Evolutionary conservation across 2,113 vertebrate species (phyloP).

Genomic region (Gymnogyps californianus): DNA sequence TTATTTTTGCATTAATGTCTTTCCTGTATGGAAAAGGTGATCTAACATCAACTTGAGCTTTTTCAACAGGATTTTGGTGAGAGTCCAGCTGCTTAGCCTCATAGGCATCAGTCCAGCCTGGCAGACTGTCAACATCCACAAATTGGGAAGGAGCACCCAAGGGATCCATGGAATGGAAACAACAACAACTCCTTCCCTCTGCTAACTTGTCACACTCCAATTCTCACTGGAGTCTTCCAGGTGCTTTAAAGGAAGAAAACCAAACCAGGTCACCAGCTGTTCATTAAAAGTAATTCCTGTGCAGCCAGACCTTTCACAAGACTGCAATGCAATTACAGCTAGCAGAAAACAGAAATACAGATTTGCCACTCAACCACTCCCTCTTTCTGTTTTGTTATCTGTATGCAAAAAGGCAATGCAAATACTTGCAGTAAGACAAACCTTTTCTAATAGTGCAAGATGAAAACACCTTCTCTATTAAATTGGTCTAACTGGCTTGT

Average conservation of each 20-base stretch:
- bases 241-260: constrained; percentile 43
- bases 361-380: background rate
- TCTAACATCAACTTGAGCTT: constrained; percentile 44
- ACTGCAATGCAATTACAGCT: background rate
- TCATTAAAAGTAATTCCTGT: background rate
- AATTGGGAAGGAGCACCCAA: constrained; percentile 95
- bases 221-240: constrained; percentile 43
- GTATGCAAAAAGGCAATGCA: background rate
- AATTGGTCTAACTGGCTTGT: background rate
- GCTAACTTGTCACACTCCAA: constrained; percentile 41
- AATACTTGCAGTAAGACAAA: background rate
- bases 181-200: background rate
- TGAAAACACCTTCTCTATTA: background rate
- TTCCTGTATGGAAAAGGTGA: constrained; percentile 90
- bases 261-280: background rate
- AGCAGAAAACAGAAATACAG: background rate
- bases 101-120: constrained; percentile 79
- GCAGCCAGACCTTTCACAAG: background rate
- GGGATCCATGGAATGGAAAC: constrained; percentile 86
- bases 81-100: constrained; percentile 52
- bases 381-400: background rate
- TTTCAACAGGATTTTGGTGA: constrained; percentile 38
- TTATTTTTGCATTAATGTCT: constrained; percentile 88
- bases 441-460: background rate
- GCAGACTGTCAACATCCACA: constrained; percentile 85